Base-by-base conservation (phyloP, 1,140 invertebrate genomes). In the Ditylenchus dipsaci region DNA sequence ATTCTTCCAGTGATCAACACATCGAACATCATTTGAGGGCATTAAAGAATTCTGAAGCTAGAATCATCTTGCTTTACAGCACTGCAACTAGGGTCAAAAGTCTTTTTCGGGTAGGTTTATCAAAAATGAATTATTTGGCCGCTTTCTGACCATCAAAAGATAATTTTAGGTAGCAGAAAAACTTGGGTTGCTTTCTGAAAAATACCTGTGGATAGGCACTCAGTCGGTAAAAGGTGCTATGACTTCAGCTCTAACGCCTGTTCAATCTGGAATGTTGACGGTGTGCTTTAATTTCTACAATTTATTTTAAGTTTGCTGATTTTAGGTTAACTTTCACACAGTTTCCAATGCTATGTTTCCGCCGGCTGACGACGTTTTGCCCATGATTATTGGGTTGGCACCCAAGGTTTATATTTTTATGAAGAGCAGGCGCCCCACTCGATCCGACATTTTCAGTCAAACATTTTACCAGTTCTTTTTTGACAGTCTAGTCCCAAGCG, bases 61-160 rank as follows among this genome's bases (percentile, higher is more conserved):
- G 93, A 9, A 92, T 96, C 0, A 91, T 96, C 88, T 86, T 97
- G 1, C 86, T 97, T 13, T 95, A 95, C 84, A 91, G 90, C 47
- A 93, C 90, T 13, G 87, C 90, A 68, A 89, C 90, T 74, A 91
- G 94, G 83, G 92, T 92, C 0, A 88, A 88, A 23, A 87, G 88
- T 65, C 95, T 97, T 30, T 85, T 97, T 53, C 87, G 87, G 1
- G 88, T 88, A 15, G 15, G 11, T 45, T 45, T 45, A 13, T 11
- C 43, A n/a, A 13, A 45, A 45, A 45, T 45, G 43, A n/a, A n/a
- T n/a, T n/a, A n/a, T n/a, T n/a, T n/a, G n/a, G 49, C 49, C 15
- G 49, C n/a, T 26, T 53, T 53, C 23, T 26, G 23, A 21, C 49
- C n/a, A 53, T 7, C 15, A 21, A 53, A 53, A 53, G 3, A 3